Evolutionary conservation across 2,797 vertebrate genomes (phyloP).

Genomic region (Notolabrus celidotus): DNA sequence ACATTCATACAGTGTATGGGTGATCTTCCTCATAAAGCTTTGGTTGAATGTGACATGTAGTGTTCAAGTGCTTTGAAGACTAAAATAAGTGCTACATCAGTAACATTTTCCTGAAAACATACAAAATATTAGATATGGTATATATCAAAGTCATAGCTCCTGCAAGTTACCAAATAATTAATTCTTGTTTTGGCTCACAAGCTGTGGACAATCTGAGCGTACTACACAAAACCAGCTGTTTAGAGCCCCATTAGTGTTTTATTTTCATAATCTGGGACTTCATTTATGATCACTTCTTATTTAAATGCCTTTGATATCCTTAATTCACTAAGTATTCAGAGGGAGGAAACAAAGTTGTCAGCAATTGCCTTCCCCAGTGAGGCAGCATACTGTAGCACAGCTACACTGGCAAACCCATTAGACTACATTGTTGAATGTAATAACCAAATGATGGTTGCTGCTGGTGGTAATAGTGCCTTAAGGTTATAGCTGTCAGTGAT

Average conservation of each 20-base stretch:
- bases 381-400: slow-evolving; percentile 51
- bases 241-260: slow-evolving; percentile 4
- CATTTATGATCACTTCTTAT: slow-evolving; percentile 19
- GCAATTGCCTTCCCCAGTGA: slow-evolving; percentile 32
- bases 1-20: no score
- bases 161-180: background rate
- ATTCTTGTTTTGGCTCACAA: slow-evolving; percentile 4
- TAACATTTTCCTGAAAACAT: background rate
- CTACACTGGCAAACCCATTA: slow-evolving; percentile 73
- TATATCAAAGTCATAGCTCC: background rate
- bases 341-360: slow-evolving; percentile 48
- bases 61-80: no score
- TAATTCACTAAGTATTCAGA: slow-evolving; percentile 21
- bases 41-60: background rate
- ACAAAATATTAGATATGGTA: background rate
- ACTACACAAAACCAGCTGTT: slow-evolving; percentile 6
- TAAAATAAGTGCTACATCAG: no score
- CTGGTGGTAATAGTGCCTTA: slow-evolving; percentile 83
- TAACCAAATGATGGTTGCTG: slow-evolving; percentile 82
- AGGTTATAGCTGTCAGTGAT: slow-evolving; percentile 86
- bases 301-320: slow-evolving; percentile 32
- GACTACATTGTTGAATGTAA: slow-evolving; percentile 81
- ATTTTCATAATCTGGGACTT: slow-evolving; percentile 4
- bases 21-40: no score
- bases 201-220: background rate